These are phyloP conservation scores for Channallabes apus DNA, from an alignment of 2,797 vertebrate species.

Conservation along the genomic window DNA sequence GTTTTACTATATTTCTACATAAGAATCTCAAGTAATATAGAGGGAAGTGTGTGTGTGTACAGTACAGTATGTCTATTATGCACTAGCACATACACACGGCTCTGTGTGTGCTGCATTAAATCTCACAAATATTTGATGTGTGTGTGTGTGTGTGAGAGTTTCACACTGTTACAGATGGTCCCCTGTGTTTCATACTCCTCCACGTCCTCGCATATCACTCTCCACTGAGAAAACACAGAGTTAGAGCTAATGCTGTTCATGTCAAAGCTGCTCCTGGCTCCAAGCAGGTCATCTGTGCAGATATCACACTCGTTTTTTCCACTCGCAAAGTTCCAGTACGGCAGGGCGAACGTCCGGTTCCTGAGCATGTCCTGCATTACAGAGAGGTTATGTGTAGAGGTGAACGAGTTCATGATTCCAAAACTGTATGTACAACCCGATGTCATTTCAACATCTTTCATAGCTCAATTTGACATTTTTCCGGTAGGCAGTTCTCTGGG, in stretches of 20 bases:
- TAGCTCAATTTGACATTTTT: background rate
- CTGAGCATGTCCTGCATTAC: constrained; percentile 84
- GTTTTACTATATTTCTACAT: background rate
- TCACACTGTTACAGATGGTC: constrained; percentile 96
- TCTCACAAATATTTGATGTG: constrained; percentile 13
- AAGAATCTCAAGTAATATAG: background rate
- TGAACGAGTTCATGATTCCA: background rate
- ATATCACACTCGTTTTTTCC: constrained; percentile 89
- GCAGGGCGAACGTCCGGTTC: constrained; percentile 85
- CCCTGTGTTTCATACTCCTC: constrained; percentile 91
- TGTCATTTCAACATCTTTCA: background rate
- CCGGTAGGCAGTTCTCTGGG: background rate
- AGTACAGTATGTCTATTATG: background rate
- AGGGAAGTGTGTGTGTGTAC: background rate
- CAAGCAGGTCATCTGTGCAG: constrained; percentile 91
- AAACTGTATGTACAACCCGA: background rate
- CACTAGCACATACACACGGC: background rate
- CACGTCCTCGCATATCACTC: constrained; percentile 87
- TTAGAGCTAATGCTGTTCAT: constrained; percentile 83
- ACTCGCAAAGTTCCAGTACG: constrained; percentile 97
- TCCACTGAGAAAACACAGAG: constrained; percentile 92
- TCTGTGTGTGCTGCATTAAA: background rate
- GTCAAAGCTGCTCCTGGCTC: constrained; percentile 88
- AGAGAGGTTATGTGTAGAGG: background rate
- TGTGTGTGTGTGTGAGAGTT: constrained; percentile 33